Evolutionary conservation across 2,888 invertebrate species (phyloP).

Genomic region (Eulithis testata): DNA sequence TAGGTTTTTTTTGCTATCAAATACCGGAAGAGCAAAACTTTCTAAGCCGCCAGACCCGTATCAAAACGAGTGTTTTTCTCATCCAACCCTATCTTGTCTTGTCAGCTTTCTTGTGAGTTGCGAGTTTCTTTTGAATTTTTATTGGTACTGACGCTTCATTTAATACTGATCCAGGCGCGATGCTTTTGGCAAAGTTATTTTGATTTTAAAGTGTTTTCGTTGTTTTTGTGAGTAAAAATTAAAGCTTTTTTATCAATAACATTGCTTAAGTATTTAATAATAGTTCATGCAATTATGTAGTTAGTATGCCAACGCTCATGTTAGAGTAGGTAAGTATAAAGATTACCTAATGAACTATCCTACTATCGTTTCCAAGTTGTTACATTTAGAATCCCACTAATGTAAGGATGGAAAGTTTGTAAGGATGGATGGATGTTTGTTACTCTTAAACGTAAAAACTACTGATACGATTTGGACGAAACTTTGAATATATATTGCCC

Average conservation of each 20-base stretch:
- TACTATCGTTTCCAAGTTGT: neutral
- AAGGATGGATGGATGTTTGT: too few relatives aligned
- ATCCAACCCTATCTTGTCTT: slow-evolving; percentile 53
- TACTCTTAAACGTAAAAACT: too few relatives aligned
- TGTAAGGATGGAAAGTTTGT: too few relatives aligned
- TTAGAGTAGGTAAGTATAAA: too few relatives aligned
- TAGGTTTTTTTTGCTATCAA: slow-evolving; percentile 30
- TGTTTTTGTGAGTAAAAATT: too few relatives aligned
- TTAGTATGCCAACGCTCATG: too few relatives aligned
- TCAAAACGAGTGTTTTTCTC: slow-evolving; percentile 51
- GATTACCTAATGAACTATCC: too few relatives aligned
- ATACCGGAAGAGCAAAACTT: slow-evolving; percentile 46
- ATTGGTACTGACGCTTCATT: slow-evolving; percentile 36
- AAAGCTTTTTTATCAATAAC: too few relatives aligned
- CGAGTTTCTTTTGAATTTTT: slow-evolving; percentile 44
- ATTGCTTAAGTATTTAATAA: too few relatives aligned
- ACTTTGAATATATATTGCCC: too few relatives aligned
- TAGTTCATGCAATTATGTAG: too few relatives aligned
- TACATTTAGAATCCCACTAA: neutral
- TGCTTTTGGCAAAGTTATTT: neutral
- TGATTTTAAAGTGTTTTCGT: neutral
- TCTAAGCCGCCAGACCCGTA: slow-evolving; percentile 58
- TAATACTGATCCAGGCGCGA: slow-evolving; percentile 16
- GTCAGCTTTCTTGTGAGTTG: slow-evolving; percentile 47
- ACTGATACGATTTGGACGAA: too few relatives aligned